These are phyloP conservation scores for Turdus rufiventris DNA, from an alignment of 2,113 vertebrate species.

Conservation along the genomic window DNA sequence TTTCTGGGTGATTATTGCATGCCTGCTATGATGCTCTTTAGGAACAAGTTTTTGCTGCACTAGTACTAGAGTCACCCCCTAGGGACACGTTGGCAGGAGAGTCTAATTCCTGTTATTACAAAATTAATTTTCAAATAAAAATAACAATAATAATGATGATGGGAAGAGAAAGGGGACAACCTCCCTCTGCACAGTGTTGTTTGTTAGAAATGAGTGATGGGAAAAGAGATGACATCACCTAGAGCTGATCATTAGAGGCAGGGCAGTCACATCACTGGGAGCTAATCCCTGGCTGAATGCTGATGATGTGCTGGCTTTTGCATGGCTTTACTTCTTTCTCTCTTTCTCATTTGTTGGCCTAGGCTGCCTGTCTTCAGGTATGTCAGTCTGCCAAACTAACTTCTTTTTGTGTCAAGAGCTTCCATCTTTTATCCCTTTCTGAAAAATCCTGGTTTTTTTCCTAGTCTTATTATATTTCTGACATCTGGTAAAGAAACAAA, in stretches of 20 bases:
- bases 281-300: neutral
- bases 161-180: neutral
- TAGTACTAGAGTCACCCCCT: neutral
- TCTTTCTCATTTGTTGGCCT: neutral
- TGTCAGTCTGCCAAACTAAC: neutral
- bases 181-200: neutral
- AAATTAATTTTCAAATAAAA: slow-evolving; percentile 47
- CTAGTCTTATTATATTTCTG: neutral
- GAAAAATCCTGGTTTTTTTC: neutral
- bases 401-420: neutral
- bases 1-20: slow-evolving; percentile 36
- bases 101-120: slow-evolving; percentile 22
- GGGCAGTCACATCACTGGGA: neutral
- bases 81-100: slow-evolving; percentile 13
- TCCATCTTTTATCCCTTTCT: neutral
- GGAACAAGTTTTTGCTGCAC: neutral
- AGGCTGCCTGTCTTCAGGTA: neutral
- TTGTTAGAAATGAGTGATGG: neutral
- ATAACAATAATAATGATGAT: neutral
- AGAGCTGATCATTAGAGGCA: neutral
- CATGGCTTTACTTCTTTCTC: neutral
- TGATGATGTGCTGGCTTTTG: neutral
- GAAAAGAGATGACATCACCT: slow-evolving; percentile 3
- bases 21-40: slow-evolving; percentile 1
- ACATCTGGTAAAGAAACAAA: neutral